phyloP scores from a whole-genome alignment of 2,888 invertebrate genomes.

The Philopedon plagiatum region DNA sequence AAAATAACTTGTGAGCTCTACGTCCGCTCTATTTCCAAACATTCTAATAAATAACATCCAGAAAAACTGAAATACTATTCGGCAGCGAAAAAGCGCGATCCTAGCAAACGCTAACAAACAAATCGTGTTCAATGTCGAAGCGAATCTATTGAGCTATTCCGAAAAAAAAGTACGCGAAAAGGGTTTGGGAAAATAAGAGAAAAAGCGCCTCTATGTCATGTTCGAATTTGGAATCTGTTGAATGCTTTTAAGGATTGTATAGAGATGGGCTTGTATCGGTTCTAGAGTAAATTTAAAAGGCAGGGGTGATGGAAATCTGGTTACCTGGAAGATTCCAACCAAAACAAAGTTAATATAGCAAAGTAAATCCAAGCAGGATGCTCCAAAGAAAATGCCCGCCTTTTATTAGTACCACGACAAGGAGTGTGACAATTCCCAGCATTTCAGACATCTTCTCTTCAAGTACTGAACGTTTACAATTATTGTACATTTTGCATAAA shows the following conservation, averaged over 20 bases:
- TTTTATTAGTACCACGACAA: too few species aligned
- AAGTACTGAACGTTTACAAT: too few species aligned
- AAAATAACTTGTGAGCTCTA: not conserved
- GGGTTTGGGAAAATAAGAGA: not conserved
- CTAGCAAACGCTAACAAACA: not conserved
- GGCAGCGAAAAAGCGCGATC: not conserved
- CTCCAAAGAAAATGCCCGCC: too few species aligned
- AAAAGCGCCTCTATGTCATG: not conserved
- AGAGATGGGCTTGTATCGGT: not conserved
- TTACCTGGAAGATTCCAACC: too few species aligned
- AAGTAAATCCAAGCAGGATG: too few species aligned
- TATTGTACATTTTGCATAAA: too few species aligned
- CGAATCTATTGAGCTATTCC: not conserved
- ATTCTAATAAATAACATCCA: not conserved
- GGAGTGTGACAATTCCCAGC: too few species aligned
- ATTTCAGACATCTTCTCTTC: too few species aligned
- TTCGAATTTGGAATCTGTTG: not conserved
- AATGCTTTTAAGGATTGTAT: not conserved
- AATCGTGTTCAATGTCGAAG: not conserved
- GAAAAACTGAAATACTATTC: not conserved
- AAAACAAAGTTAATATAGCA: too few species aligned
- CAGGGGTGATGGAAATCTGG: too few species aligned
- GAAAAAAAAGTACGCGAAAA: not conserved
- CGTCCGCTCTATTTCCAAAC: not conserved
- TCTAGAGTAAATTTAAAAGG: too few species aligned